Conservation (phyloP, 2,113 vertebrate species). For the Oryzias melastigma region DNA sequence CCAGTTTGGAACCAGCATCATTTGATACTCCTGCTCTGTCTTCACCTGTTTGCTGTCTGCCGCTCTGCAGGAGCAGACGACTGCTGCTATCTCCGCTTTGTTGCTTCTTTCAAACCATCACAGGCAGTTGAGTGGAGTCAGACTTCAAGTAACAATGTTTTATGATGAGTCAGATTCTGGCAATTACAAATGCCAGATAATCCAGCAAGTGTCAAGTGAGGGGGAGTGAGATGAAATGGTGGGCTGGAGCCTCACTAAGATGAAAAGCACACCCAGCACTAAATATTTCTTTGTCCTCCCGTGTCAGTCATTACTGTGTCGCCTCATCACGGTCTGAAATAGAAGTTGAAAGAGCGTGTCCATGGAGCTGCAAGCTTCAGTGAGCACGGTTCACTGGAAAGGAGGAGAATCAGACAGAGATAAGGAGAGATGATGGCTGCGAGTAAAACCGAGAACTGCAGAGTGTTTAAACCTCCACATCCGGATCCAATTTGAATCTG, state of each 20-base stretch:
- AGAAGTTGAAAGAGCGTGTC: constrained; percentile 22
- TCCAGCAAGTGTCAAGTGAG: background rate
- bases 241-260: background rate
- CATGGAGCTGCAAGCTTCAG: constrained; percentile 28
- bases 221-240: constrained; percentile 1
- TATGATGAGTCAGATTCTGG: background rate
- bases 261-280: background rate
- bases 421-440: background rate
- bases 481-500: constrained; percentile 60
- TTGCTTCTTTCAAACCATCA: background rate
- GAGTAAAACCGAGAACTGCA: constrained; percentile 9
- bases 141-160: background rate
- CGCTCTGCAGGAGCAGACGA: background rate
- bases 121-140: background rate
- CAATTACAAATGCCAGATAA: constrained; percentile 5
- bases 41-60: constrained; percentile 10
- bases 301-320: constrained; percentile 22
- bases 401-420: constrained; percentile 3
- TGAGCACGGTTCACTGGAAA: constrained; percentile 22
- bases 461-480: constrained; percentile 38
- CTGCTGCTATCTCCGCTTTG: background rate
- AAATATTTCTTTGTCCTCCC: constrained; percentile 4
- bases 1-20: constrained; percentile 14
- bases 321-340: constrained; percentile 25
- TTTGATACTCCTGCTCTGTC: constrained; percentile 6